Evolutionary conservation across 1,140 invertebrate species (phyloP), one percentile per base, ranked within the genome.

Genomic region (Drosophila saltans): DNA sequence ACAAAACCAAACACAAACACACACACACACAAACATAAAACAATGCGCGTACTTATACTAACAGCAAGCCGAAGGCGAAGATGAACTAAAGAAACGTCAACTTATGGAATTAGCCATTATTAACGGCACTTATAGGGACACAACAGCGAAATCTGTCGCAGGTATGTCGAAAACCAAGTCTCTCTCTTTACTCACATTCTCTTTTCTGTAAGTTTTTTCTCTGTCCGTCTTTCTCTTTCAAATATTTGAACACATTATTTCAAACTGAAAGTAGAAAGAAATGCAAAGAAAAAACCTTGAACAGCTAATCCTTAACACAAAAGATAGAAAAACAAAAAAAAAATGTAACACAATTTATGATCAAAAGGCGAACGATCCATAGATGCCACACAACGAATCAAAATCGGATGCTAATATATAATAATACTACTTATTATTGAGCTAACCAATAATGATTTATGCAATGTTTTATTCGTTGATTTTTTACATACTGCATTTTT

Each of bases 61-160:
- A 84, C 93, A 96, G 95, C 96, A 99, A 98, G 98, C 98, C 69
- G 98, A 99, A 93, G 99, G 99, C 60, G 98, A 99, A 94, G 99
- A 99, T 94, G 98, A 99, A 93, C 94, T 99, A 82, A 99, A 99
- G 95, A 99, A 99, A 93, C 96, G 98, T 92, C 99, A 99, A 93
- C 94, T 99, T 60, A 99, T 99, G 98, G 99, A 99, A 94, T 94
- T 99, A 92, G 99, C 99, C 81, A 99, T 99, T 80, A 99, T 99
- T 89, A 99, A 99, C 92, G 99, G 99, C 90, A 99, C 99, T 40
- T 99, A 99, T 94, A 96, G 98, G 93, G 98, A 99, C 93, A 98
- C 97, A 55, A 97, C 96, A 90, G 95, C 96, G 81, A 97, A 98
- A 93, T 96, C 96, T 80, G 95, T 95, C 72, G 95, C 95, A 91